These are phyloP conservation scores for Collichthys lucidus DNA, from an alignment of 2,113 vertebrate species.

Conservation along the genomic window DNA sequence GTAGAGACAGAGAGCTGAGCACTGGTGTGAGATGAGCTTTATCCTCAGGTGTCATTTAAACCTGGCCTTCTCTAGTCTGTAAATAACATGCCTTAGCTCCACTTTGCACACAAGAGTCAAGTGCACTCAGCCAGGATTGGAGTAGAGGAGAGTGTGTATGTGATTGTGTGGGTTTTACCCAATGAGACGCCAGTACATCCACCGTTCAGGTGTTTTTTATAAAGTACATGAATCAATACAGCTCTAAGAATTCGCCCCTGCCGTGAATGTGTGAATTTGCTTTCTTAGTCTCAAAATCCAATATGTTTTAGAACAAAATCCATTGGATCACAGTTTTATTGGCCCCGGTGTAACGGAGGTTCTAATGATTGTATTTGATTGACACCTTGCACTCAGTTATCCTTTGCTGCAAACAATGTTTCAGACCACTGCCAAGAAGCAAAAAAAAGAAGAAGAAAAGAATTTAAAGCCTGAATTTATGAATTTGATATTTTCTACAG, in stretches of 20 bases:
- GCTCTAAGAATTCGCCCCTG: slow-evolving; percentile 19
- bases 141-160: slow-evolving; percentile 40
- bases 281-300: slow-evolving; percentile 54
- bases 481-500: background rate
- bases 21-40: slow-evolving; percentile 70
- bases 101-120: slow-evolving; percentile 55
- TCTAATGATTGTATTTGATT: slow-evolving; percentile 41
- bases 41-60: slow-evolving; percentile 73
- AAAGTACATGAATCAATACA: slow-evolving; percentile 50
- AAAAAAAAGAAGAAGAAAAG: background rate
- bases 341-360: slow-evolving; percentile 2
- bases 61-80: slow-evolving; percentile 49
- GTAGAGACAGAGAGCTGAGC: slow-evolving; percentile 59
- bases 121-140: slow-evolving; percentile 60
- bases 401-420: background rate
- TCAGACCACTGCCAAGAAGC: slow-evolving; percentile 18
- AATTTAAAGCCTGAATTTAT: background rate
- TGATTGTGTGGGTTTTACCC: slow-evolving; percentile 41
- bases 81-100: slow-evolving; percentile 65
- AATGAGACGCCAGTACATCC: slow-evolving; percentile 24
- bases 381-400: slow-evolving; percentile 43
- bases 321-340: slow-evolving; percentile 41
- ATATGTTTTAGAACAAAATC: slow-evolving; percentile 37
- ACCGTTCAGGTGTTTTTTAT: slow-evolving; percentile 21
- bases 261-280: slow-evolving; percentile 30